Evolutionary conservation across 30 jellyfish, hydroid and myxozoan genomes (phyloP).

Genomic region (Turritopsis rubra): DNA sequence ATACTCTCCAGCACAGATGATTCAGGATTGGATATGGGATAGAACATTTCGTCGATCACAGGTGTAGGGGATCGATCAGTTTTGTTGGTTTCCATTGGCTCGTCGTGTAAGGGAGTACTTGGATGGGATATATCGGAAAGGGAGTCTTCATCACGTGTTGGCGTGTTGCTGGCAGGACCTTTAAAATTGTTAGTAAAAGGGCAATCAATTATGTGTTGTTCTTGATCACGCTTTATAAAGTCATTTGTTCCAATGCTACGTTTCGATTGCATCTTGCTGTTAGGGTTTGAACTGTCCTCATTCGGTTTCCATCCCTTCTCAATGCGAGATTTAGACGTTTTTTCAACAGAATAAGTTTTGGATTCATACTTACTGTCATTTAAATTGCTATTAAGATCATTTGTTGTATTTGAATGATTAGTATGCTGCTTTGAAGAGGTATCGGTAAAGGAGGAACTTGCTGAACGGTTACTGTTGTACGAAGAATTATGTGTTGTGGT

Average conservation of each 20-base stretch:
- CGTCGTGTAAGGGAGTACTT: not conserved
- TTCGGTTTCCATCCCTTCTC: not conserved
- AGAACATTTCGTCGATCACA: not conserved
- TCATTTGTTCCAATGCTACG: not conserved
- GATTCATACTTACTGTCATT: not conserved
- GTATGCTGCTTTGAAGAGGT: not conserved
- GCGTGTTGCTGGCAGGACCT: not conserved
- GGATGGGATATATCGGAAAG: not conserved
- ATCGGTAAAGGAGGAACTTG: not conserved
- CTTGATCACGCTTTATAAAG: too few relatives aligned
- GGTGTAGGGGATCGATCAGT: not conserved
- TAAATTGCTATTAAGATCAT: not conserved
- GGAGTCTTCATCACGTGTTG: not conserved
- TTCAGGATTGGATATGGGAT: not conserved
- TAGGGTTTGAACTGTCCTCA: not conserved
- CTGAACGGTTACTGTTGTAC: not conserved
- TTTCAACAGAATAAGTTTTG: not conserved
- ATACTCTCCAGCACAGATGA: not conserved
- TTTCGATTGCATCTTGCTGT: not conserved
- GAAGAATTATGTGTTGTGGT: not conserved
- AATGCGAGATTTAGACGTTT: not conserved
- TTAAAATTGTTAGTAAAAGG: too few relatives aligned
- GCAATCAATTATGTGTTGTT: too few relatives aligned
- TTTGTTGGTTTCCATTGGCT: not conserved
- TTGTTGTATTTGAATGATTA: not conserved